Base-by-base conservation (phyloP, 2,797 vertebrate species). In the Alfaro cultratus region DNA sequence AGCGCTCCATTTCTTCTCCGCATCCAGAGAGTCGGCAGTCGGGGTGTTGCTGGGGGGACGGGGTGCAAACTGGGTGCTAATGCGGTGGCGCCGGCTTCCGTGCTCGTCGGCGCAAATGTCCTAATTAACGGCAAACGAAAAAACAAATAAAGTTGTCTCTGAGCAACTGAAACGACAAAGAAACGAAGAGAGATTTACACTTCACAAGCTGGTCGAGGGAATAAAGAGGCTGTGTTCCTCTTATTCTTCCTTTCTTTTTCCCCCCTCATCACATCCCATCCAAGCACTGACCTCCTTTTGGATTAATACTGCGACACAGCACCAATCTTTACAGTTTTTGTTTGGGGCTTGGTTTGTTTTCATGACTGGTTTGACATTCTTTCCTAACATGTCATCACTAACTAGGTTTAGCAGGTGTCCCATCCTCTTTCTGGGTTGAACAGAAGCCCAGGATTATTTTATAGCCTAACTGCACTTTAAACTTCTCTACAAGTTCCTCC, bases 11-110 rank as follows among this genome's bases (percentile, higher is more conserved):
- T 74, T 75, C 64, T 51, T 31, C 85, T 67, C 78, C 60, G 76
- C 80, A 41, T 81, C 83, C 84, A 29, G 41, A 51, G 85, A 85
- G 74, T 31, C 41, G 26, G 60, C 81, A 88, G 90, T 87, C 90
- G n/a, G 83, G 94, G 92, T 87, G 91, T 88, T 87, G n/a, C 84
- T 93, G 92, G 91, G 91, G 77, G 71, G 74, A 23, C 8, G 41
- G 92, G 92, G 90, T 91, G 94, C 79, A 92, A 94, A 94, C 91
- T 78, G 92, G 94, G 94, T 90, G 92, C 94, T 94, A 95, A 95
- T 91, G 92, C 78, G 55, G 80, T 89, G 78, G 82, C 89, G 78
- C 81, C 92, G 26, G 16, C 26, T 94, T 94, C 92, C 85, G 75
- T 67, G 88, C 95, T 94, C 90, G 88, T 93, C 88, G 73, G 89